These are phyloP conservation scores for Pteronura brasiliensis DNA, from an alignment of 2,113 vertebrate genomes.

Conservation along the genomic window DNA sequence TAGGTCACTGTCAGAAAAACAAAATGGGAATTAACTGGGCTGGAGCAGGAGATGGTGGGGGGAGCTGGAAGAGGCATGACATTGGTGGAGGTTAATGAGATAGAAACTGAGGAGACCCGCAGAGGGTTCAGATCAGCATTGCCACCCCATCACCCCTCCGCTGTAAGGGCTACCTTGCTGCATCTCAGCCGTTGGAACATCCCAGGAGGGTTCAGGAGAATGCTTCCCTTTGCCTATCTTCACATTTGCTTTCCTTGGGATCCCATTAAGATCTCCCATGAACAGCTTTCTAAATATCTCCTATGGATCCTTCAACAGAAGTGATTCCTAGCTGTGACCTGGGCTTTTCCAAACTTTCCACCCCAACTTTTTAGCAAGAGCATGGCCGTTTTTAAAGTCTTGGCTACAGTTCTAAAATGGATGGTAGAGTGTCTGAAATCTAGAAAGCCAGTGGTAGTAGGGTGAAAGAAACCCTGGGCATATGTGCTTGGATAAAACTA, in stretches of 20 bases:
- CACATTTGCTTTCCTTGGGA: accelerated
- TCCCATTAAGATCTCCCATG: background rate
- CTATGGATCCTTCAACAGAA: background rate
- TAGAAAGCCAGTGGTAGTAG: background rate
- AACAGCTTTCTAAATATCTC: background rate
- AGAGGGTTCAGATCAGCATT: background rate
- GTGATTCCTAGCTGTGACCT: background rate
- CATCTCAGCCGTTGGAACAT: background rate
- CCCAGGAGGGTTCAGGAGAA: background rate
- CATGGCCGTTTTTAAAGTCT: background rate
- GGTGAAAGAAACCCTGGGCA: background rate
- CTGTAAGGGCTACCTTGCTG: accelerated
- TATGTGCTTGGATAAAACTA: background rate
- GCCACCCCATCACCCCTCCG: accelerated
- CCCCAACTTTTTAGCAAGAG: background rate
- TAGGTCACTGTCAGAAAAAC: background rate
- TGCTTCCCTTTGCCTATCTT: background rate
- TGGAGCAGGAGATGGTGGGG: background rate
- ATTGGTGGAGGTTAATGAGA: background rate
- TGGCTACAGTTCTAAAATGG: background rate
- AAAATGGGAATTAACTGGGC: background rate
- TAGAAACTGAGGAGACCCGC: background rate
- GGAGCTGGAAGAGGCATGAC: background rate
- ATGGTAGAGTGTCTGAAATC: background rate
- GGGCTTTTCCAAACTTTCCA: background rate